Evolutionary conservation across 2,888 invertebrate species (phyloP).

Genomic region (Lottia gigantea): DNA sequence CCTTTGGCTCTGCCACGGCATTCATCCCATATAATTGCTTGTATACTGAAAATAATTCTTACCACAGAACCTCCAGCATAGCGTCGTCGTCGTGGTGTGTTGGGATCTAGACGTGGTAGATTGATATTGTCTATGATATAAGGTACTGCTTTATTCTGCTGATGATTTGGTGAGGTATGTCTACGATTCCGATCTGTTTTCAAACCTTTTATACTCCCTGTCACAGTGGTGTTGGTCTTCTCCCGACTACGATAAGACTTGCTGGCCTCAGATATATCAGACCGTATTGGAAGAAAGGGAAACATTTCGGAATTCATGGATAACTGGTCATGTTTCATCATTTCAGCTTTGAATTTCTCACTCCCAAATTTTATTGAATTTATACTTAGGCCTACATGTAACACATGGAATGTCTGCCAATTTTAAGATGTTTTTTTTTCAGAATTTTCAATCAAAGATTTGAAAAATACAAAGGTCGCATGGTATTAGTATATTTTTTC

Average conservation of each 20-base stretch:
- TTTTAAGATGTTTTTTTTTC: too few species aligned
- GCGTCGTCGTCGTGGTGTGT: not conserved
- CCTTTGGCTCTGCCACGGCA: too few species aligned
- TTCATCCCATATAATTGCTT: too few species aligned
- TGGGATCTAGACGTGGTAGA: not conserved
- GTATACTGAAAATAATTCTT: not conserved
- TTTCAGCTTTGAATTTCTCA: too few species aligned
- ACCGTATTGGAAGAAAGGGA: not conserved
- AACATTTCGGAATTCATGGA: not conserved
- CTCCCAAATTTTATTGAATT: too few species aligned
- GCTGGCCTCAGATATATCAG: not conserved
- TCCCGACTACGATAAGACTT: not conserved
- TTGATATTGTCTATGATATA: not conserved
- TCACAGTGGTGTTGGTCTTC: not conserved
- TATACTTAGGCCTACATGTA: too few species aligned
- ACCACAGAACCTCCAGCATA: constrained; percentile 1
- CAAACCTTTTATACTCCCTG: not conserved
- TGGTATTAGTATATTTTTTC: too few species aligned
- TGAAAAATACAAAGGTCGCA: too few species aligned
- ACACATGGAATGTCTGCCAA: too few species aligned
- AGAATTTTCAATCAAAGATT: too few species aligned
- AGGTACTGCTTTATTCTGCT: not conserved
- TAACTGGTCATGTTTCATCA: not conserved
- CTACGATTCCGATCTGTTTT: not conserved
- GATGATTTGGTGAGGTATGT: not conserved